Percentiles rank a stretch among this genome's conserved stretches.
These are phyloP conservation scores for Chaitophorus viminalis DNA, from an alignment of 2,888 invertebrate species.

Conservation along the genomic window DNA sequence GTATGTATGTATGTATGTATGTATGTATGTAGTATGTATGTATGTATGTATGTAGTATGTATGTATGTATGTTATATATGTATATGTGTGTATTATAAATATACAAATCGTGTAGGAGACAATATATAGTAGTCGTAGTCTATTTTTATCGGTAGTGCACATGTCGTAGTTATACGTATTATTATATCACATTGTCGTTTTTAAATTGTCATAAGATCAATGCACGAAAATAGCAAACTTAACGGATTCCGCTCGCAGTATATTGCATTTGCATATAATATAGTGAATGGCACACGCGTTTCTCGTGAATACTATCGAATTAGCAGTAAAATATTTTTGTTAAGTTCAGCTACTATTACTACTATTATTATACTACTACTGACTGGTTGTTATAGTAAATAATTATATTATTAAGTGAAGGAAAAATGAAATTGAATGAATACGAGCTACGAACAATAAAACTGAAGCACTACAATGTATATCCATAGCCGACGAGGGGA, in stretches of 20 bases:
- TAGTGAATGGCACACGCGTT: slow-evolving; percentile 21
- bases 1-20: not conserved
- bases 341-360: not conserved
- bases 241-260: slow-evolving; percentile 11
- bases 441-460: not conserved
- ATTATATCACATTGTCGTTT: slow-evolving; percentile 49
- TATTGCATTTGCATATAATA: no score
- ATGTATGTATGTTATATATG: not conserved
- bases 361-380: not conserved
- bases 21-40: slow-evolving; percentile 1
- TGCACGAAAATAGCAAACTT: slow-evolving; percentile 55
- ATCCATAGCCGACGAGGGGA: not conserved
- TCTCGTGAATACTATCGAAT: slow-evolving; percentile 9
- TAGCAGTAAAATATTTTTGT: not conserved
- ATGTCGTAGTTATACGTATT: slow-evolving; percentile 54
- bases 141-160: slow-evolving; percentile 57
- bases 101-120: slow-evolving; percentile 52
- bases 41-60: not conserved
- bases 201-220: slow-evolving; percentile 44
- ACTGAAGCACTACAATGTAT: not conserved
- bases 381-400: not conserved
- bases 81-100: slow-evolving; percentile 31
- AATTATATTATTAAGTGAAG: not conserved
- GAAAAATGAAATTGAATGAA: not conserved
- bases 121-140: slow-evolving; percentile 18